A percentile compares a stretch with the other conserved stretches of the same genome.
Conservation (phyloP, 2,113 vertebrate species). For the Bombycilla garrulus region DNA sequence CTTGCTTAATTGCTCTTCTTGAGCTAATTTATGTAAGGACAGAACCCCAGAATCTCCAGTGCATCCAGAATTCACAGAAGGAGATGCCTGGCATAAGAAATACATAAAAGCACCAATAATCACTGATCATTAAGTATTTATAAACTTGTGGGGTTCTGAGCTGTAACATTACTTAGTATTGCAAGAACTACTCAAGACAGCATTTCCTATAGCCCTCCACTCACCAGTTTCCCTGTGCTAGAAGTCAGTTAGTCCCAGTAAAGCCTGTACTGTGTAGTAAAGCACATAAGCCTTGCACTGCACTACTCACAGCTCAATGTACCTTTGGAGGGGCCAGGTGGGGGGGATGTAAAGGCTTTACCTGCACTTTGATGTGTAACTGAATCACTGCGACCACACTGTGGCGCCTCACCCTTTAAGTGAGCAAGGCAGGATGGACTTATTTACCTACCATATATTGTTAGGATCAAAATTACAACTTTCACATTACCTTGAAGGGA, state of each 20-base stretch:
- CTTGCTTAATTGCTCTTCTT: background rate
- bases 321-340: background rate
- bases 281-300: fast-evolving
- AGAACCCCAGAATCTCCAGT: background rate
- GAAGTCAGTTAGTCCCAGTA: background rate
- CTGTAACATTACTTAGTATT: background rate
- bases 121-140: background rate
- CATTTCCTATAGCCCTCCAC: background rate
- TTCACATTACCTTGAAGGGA: background rate
- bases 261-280: background rate
- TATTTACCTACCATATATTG: background rate
- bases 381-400: background rate
- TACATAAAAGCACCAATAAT: background rate
- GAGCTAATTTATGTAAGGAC: background rate
- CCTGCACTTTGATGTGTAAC: background rate
- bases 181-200: background rate
- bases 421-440: background rate
- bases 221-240: background rate
- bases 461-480: background rate
- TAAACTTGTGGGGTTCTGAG: background rate
- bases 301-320: fast-evolving
- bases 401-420: fast-evolving
- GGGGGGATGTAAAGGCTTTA: background rate
- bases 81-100: background rate
- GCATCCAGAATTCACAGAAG: background rate